Conservation (phyloP, 30 jellyfish, hydroid and myxozoan species). For the Chironex yamaguchii region DNA sequence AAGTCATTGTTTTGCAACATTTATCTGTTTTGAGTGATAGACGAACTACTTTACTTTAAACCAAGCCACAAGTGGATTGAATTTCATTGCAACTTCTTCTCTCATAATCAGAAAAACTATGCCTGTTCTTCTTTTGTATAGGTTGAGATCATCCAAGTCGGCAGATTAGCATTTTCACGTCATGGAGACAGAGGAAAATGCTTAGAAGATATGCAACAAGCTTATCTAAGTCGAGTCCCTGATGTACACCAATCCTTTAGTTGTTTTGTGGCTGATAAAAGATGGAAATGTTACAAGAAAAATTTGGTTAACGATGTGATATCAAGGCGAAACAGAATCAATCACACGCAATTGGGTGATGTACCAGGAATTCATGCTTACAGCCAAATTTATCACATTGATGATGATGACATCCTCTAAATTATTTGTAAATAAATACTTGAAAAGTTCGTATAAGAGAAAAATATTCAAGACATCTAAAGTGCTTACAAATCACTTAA, state of each 20-base stretch:
- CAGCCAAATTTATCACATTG: background rate
- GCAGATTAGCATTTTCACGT: constrained; percentile 60
- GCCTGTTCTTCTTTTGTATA: too few relatives aligned
- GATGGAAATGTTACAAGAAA: constrained; percentile 71
- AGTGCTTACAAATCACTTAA: too few relatives aligned
- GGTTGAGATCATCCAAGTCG: constrained; percentile 79
- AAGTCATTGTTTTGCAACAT: too few relatives aligned
- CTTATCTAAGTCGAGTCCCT: constrained; percentile 22
- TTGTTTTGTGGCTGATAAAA: constrained; percentile 39
- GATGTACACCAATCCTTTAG: constrained; percentile 58
- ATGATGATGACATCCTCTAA: background rate
- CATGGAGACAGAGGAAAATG: constrained; percentile 47
- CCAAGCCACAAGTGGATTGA: too few relatives aligned
- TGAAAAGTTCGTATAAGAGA: too few relatives aligned
- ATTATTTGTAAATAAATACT: too few relatives aligned
- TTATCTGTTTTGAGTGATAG: too few relatives aligned
- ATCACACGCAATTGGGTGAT: constrained; percentile 30
- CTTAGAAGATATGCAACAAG: constrained; percentile 60
- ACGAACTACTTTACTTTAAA: too few relatives aligned
- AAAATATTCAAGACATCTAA: too few relatives aligned
- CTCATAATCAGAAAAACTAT: too few relatives aligned
- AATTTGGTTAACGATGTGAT: constrained; percentile 54
- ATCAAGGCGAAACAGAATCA: constrained; percentile 22
- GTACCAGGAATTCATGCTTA: constrained; percentile 5
- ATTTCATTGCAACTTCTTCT: too few relatives aligned